Conservation (phyloP, 2,797 vertebrate species). For the Labeo calbasu region DNA sequence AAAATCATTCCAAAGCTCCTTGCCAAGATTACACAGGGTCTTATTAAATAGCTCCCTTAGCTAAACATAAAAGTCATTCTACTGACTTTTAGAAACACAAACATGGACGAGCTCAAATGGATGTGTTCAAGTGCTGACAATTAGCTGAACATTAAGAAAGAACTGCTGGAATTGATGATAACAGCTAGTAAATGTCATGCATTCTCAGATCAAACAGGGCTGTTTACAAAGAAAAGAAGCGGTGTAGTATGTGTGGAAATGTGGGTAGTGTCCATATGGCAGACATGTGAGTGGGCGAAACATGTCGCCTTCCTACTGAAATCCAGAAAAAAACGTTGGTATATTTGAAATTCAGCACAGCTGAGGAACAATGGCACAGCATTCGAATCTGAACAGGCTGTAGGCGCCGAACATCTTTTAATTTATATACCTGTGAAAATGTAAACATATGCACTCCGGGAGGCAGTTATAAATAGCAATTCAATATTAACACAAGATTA, state of each 20-base stretch:
- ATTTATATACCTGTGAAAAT: neutral
- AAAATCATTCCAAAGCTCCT: slow-evolving; percentile 1
- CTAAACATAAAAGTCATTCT: slow-evolving; percentile 37
- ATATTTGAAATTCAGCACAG: neutral
- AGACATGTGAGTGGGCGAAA: slow-evolving; percentile 40
- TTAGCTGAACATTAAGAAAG: slow-evolving; percentile 34
- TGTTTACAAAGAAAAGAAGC: slow-evolving; percentile 25
- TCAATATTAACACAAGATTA: neutral
- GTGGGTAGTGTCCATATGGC: slow-evolving; percentile 44
- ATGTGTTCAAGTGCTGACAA: slow-evolving; percentile 18
- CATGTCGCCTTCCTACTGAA: slow-evolving; percentile 16
- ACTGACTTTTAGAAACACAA: slow-evolving; percentile 27
- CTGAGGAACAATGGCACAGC: neutral
- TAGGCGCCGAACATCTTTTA: neutral
- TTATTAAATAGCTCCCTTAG: slow-evolving; percentile 5
- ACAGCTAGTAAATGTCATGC: neutral
- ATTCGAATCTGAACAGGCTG: slow-evolving; percentile 15
- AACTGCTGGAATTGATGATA: neutral
- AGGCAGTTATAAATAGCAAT: neutral
- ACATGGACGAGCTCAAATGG: slow-evolving; percentile 27
- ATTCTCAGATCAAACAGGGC: neutral
- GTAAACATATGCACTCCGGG: neutral
- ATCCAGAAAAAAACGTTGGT: neutral
- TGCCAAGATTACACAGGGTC: slow-evolving; percentile 14
- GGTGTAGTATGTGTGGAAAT: slow-evolving; percentile 19